A percentile compares a stretch with the other conserved stretches of the same genome.
These are phyloP conservation scores for Drosophila tristis DNA, from an alignment of 1,140 invertebrate species.

Conservation along the genomic window DNA sequence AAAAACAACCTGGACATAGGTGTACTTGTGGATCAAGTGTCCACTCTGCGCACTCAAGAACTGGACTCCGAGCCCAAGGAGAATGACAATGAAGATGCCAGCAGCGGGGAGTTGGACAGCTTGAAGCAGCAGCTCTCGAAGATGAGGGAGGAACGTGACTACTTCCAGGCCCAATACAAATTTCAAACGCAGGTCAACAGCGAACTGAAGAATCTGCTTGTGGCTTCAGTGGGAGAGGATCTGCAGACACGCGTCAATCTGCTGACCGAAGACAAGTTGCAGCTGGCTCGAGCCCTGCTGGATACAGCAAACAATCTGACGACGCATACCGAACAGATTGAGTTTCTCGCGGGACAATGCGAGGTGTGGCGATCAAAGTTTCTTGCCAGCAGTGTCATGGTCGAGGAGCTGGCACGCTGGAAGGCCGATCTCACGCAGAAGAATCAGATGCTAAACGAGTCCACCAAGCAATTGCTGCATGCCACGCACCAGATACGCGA, in stretches of 20 bases:
- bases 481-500: slow-evolving; percentile 89
- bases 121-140: slow-evolving; percentile 71
- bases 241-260: slow-evolving; percentile 94
- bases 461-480: slow-evolving; percentile 90
- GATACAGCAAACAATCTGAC: slow-evolving; percentile 93
- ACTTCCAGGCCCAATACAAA: slow-evolving; percentile 89
- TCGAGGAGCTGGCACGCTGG: slow-evolving; percentile 94
- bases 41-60: slow-evolving; percentile 87
- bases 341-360: slow-evolving; percentile 95
- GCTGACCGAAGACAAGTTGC: slow-evolving; percentile 95
- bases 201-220: slow-evolving; percentile 95
- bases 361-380: slow-evolving; percentile 98
- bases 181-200: slow-evolving; percentile 93
- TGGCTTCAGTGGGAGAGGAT: slow-evolving; percentile 97
- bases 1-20: slow-evolving; percentile 89
- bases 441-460: slow-evolving; percentile 90
- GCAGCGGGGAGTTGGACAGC: slow-evolving; percentile 42
- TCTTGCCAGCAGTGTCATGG: slow-evolving; percentile 95
- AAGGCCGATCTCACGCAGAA: slow-evolving; percentile 91
- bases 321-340: slow-evolving; percentile 95
- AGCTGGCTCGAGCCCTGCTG: slow-evolving; percentile 92
- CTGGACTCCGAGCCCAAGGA: slow-evolving; percentile 51
- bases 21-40: slow-evolving; percentile 88
- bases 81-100: not conserved
- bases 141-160: slow-evolving; percentile 87